Conservation (phyloP, 2,113 vertebrate genomes). For the Bos javanicus region DNA sequence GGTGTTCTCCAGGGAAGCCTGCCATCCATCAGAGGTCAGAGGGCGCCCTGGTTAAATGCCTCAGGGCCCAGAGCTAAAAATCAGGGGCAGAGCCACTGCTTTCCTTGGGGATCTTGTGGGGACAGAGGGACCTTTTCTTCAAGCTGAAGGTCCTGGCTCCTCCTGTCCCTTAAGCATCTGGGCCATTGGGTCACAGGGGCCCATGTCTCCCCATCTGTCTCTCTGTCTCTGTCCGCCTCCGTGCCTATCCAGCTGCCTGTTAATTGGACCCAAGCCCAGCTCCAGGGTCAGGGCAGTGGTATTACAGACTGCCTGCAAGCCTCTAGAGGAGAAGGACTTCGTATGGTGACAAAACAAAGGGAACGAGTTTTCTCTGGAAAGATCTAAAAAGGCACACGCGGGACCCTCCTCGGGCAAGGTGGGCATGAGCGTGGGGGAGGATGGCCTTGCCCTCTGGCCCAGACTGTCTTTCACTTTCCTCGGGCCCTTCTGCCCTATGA, state of each 20-base stretch:
- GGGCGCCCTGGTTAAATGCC: not conserved
- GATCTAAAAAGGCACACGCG: rapidly evolving
- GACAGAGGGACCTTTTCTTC: not conserved
- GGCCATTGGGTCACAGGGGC: not conserved
- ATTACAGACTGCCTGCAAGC: not conserved
- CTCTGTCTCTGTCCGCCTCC: not conserved
- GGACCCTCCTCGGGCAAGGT: not conserved
- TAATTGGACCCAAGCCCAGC: not conserved
- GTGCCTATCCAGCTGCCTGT: not conserved
- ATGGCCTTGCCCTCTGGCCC: not conserved
- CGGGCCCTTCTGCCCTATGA: not conserved
- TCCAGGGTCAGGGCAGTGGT: not conserved
- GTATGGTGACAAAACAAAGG: not conserved
- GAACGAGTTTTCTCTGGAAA: not conserved
- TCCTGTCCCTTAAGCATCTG: not conserved
- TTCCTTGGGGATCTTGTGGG: not conserved
- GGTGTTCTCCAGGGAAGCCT: not conserved
- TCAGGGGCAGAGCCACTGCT: rapidly evolving
- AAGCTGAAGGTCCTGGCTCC: not conserved
- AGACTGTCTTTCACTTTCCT: not conserved
- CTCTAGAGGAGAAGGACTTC: not conserved
- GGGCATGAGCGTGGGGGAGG: not conserved
- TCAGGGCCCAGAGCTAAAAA: not conserved
- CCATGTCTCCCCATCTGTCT: not conserved
- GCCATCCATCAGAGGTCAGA: not conserved